Conservation (phyloP, 2,113 vertebrate species). For the Gopherus evgoodei region DNA sequence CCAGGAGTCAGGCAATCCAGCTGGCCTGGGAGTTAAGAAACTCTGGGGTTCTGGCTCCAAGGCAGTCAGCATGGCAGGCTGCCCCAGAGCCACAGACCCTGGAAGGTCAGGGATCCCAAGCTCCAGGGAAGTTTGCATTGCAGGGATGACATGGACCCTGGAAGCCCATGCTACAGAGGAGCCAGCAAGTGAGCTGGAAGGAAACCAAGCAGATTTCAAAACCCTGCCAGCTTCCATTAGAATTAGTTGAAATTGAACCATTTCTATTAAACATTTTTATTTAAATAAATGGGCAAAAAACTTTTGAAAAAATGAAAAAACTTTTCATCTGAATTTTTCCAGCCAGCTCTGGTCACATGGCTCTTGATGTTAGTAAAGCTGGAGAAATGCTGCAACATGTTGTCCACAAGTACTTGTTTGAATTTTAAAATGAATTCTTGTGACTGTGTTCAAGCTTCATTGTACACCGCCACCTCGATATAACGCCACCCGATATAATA, state of each 20-base stretch:
- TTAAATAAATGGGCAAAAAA: not conserved
- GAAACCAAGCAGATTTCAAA: not conserved
- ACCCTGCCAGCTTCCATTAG: not conserved
- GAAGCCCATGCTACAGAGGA: not conserved
- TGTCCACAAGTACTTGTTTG: not conserved
- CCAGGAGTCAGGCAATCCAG: not conserved
- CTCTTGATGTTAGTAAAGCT: not conserved
- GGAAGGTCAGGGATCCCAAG: not conserved
- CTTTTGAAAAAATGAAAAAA: too few species aligned
- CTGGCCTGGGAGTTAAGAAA: not conserved
- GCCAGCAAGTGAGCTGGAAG: not conserved
- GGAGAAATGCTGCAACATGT: not conserved
- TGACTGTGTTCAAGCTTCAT: rapidly evolving
- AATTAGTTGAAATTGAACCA: not conserved
- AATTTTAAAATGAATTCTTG: not conserved
- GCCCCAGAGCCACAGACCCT: too few species aligned
- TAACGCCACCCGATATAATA: too few species aligned
- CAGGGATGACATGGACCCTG: not conserved
- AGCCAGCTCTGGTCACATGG: not conserved
- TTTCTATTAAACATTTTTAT: not conserved
- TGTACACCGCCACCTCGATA: not conserved
- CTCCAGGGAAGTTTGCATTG: not conserved
- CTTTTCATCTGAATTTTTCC: not conserved
- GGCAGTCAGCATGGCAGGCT: not conserved
- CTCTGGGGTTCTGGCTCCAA: not conserved